phyloP scores from a whole-genome alignment of 2,797 vertebrate species.

The Bradypodion pumilum region DNA sequence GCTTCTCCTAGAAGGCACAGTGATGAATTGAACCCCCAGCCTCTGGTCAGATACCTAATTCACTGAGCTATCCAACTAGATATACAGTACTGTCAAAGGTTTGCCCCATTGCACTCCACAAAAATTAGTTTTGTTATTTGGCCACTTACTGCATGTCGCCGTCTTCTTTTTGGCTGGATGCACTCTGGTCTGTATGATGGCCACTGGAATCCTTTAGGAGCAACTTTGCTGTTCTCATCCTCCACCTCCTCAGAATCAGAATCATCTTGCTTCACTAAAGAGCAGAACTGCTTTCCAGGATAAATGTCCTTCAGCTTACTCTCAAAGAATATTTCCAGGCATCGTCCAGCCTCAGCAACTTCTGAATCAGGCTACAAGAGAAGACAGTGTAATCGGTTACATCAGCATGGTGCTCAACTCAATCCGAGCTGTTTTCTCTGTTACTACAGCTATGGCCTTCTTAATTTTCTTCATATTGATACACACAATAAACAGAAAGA shows the following conservation, averaged over 20 bases:
- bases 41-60: no score
- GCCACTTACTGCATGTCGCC: conserved; percentile 84
- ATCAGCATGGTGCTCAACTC: background rate
- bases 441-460: background rate
- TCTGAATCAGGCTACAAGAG: conserved; percentile 91
- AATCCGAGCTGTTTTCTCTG: background rate
- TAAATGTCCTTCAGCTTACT: conserved; percentile 88
- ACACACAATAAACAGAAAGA: background rate
- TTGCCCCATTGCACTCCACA: conserved; percentile 34
- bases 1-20: no score
- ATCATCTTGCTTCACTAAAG: conserved; percentile 79
- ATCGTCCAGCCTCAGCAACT: conserved; percentile 93
- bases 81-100: conserved; percentile 43
- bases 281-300: conserved; percentile 80
- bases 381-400: conserved; percentile 12
- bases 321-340: conserved; percentile 88
- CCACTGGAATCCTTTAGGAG: conserved; percentile 85
- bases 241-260: conserved; percentile 91
- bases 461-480: background rate
- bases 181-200: conserved; percentile 85
- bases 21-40: no score
- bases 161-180: conserved; percentile 90
- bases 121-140: conserved; percentile 51
- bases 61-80: conserved; percentile 3
- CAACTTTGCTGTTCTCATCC: conserved; percentile 74